A percentile compares a stretch with the other conserved stretches of the same genome.
Evolutionary conservation across 1,140 invertebrate species (phyloP).

Genomic region (Goniozus legneri): DNA sequence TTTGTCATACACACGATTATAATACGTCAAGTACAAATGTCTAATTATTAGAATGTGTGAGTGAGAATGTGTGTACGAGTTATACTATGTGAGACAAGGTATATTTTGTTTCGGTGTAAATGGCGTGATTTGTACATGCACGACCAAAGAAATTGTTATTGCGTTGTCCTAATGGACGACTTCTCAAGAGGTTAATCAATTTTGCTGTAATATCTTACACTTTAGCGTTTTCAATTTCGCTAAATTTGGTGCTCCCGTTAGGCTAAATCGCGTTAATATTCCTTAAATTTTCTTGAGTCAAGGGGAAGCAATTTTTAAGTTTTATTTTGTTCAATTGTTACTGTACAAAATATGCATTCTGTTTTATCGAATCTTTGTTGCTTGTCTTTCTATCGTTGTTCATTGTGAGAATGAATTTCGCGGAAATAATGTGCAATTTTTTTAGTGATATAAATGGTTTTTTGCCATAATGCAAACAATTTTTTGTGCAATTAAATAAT

Average conservation of each 20-base stretch:
- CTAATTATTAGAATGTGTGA: constrained; percentile 28
- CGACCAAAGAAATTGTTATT: neutral
- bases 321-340: constrained; percentile 24
- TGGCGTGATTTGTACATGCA: neutral
- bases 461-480: constrained; percentile 14
- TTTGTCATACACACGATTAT: constrained; percentile 36
- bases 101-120: neutral
- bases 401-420: constrained; percentile 1
- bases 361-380: constrained; percentile 27
- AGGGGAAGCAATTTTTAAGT: no score
- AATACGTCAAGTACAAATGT: constrained; percentile 41
- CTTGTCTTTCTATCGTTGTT: neutral
- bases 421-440: constrained; percentile 27
- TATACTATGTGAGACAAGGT: neutral
- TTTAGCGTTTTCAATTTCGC: no score
- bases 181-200: no score
- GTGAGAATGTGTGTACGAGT: constrained; percentile 17
- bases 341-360: constrained; percentile 25
- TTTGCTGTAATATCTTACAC: no score
- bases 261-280: no score
- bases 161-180: no score
- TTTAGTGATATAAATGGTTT: constrained; percentile 16
- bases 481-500: constrained; percentile 24
- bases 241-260: no score
- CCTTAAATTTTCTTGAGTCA: no score